Conservation (phyloP, 2,888 invertebrate species). For the Thecophora atra region DNA sequence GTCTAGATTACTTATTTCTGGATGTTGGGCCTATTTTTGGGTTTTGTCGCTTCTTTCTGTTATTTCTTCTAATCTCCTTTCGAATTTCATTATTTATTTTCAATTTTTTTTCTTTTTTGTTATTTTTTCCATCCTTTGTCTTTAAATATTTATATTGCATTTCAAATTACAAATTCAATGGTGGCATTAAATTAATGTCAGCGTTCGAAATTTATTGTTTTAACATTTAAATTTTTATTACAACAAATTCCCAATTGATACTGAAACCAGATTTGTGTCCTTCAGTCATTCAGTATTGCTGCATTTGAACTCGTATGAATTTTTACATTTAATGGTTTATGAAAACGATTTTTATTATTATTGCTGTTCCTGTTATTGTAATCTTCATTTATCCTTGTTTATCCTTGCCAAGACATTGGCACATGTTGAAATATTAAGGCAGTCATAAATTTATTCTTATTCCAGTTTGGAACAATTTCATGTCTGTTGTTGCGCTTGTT, state of each 20-base stretch:
- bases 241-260: conserved; percentile 32
- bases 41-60: neutral
- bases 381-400: neutral
- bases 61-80: neutral
- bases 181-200: conserved; percentile 41
- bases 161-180: conserved; percentile 29
- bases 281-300: neutral
- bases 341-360: conserved; percentile 3
- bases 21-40: neutral
- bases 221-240: conserved; percentile 45
- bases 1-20: neutral
- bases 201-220: conserved; percentile 40
- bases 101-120: neutral
- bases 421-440: conserved; percentile 34
- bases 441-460: conserved; percentile 30
- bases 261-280: too few species aligned
- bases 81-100: neutral
- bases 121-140: conserved; percentile 23
- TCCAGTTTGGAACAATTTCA: neutral
- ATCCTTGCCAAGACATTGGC: too few species aligned
- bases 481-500: conserved; percentile 10
- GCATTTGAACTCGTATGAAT: neutral
- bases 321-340: conserved; percentile 23
- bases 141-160: conserved; percentile 19
- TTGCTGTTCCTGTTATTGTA: conserved; percentile 15